Evolutionary conservation across 2,113 vertebrate species (phyloP).

Genomic region (Phycodurus eques): DNA sequence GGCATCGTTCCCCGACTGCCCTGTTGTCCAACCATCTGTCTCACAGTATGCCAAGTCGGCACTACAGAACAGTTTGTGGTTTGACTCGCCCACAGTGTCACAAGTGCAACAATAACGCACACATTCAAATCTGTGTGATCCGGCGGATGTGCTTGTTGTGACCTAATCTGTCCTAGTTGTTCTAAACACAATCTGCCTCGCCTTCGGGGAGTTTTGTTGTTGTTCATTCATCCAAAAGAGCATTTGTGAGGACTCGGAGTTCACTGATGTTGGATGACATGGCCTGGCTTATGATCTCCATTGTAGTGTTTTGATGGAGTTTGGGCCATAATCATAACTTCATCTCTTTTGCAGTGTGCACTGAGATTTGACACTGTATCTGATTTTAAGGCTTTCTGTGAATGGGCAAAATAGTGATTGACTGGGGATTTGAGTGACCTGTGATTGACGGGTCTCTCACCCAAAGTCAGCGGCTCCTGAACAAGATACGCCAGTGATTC

Average conservation of each 20-base stretch:
- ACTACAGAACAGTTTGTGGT: slow-evolving; percentile 12
- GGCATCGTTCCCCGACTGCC: slow-evolving; percentile 16
- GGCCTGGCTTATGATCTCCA: background rate
- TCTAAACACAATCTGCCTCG: background rate
- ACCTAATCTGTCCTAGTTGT: slow-evolving; percentile 12
- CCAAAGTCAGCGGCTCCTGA: too few relatives aligned
- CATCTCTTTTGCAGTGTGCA: background rate
- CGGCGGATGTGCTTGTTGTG: slow-evolving; percentile 11
- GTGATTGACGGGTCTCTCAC: too few relatives aligned
- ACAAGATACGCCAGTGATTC: too few relatives aligned
- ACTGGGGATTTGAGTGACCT: background rate
- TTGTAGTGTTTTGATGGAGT: background rate
- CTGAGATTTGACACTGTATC: background rate
- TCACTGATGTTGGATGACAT: background rate
- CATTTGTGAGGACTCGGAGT: background rate
- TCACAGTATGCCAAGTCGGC: slow-evolving; percentile 41
- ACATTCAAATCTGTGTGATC: slow-evolving; percentile 7
- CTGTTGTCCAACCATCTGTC: slow-evolving; percentile 48
- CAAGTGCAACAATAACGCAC: background rate
- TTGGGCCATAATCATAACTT: background rate
- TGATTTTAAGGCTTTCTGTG: background rate
- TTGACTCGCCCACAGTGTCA: slow-evolving; percentile 7
- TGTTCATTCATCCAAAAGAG: background rate
- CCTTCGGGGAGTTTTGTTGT: background rate
- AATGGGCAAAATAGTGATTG: too few relatives aligned